Evolutionary conservation across 2,797 vertebrate genomes (phyloP).

Genomic region (Aselliscus stoliczkanus): DNA sequence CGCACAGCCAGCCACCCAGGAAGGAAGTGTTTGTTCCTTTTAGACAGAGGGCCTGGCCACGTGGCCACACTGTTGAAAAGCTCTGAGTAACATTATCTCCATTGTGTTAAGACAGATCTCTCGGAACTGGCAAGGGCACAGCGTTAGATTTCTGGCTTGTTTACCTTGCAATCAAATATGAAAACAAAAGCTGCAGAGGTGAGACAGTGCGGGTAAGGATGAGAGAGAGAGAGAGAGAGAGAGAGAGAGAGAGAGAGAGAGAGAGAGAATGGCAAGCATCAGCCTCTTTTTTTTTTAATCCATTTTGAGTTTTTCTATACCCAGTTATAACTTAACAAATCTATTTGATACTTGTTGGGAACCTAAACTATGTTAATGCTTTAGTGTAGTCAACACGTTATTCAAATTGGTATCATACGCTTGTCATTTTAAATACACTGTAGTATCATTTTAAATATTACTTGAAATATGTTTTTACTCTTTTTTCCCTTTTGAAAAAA

Average conservation of each 20-base stretch:
- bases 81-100: constrained; percentile 49
- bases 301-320: background rate
- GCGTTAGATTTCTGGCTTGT: background rate
- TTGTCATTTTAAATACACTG: constrained; percentile 36
- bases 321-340: background rate
- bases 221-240: rapidly evolving
- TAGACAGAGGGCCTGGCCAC: constrained; percentile 37
- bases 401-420: background rate
- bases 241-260: no score
- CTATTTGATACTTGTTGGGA: background rate
- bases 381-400: background rate
- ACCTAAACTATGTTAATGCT: background rate
- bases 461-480: background rate
- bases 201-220: background rate
- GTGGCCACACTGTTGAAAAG: constrained; percentile 25
- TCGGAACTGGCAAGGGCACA: background rate
- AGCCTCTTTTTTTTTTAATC: background rate
- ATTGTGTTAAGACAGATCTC: constrained; percentile 12
- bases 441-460: constrained; percentile 42
- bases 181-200: constrained; percentile 18
- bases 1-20: constrained; percentile 60
- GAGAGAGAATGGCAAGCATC: background rate
- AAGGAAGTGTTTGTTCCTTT: constrained; percentile 63
- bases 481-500: background rate
- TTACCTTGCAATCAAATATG: constrained; percentile 31